Evolutionary conservation across 2,797 vertebrate species (phyloP), one percentile per base, ranked within the genome.

Genomic region (Percopsis omiscomaycus): DNA sequence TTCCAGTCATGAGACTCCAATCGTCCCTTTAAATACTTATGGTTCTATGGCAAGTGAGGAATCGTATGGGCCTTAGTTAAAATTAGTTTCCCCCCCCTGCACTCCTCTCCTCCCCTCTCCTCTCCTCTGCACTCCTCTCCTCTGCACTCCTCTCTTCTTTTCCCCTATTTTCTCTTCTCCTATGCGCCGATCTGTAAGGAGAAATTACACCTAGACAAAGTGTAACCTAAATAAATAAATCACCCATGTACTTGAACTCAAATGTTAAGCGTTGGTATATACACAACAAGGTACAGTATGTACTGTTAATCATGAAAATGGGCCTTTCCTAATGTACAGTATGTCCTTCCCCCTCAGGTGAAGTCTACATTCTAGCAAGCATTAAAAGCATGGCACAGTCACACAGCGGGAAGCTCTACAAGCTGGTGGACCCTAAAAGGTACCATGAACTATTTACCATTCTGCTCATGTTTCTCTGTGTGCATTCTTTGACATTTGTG

Each of bases 401-500:
- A 62, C 93, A 98, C 88, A 98, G 93, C 0, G 97, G 97, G 84
- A 99, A 95, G 84, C 94, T 99, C 84, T 99, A 97, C 93, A 98
- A 96, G 86, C 93, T 99, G 64, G 52, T 98, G 67, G 98, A 99
- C 81, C 97, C 97, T 1, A 99, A 98, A 94, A 96, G 97, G 98
- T 99, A 91, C 45, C 58, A 61, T 61, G 47, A 56, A 49, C 6
- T 46, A 5, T 37, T n/a, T 56, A 2, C 12, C 9, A 30, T 30
- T 57, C n/a, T 22, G 28, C 22, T 5, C 47, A 49, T 55, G 12
- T 62, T 48, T 2, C 15, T 3, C 15, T 1, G 0, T 52, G 3
- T 46, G 12, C 15, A 55, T 58, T 29, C 11, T 52, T 64, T 59
- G 4, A 22, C 5, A 52, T 50, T 57, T 65, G 48, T 61, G 32